phyloP scores from a whole-genome alignment of 2,113 vertebrate genomes.

The Pteropus alecto region DNA sequence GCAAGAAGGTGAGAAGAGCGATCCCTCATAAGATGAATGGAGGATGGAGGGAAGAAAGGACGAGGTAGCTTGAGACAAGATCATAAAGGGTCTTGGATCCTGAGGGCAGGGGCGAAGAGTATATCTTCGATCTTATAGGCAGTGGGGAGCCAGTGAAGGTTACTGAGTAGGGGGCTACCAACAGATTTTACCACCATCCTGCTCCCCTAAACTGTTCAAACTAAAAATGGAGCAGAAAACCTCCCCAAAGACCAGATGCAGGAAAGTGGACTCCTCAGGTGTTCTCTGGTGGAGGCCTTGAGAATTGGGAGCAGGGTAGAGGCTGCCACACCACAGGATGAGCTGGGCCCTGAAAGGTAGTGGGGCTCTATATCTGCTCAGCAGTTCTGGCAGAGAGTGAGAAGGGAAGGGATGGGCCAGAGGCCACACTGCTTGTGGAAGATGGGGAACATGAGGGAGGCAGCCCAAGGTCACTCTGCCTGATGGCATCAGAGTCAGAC shows the following conservation, averaged over 20 bases:
- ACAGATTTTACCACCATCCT: neutral
- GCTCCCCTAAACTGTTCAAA: neutral
- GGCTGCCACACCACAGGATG: neutral
- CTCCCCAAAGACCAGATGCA: neutral
- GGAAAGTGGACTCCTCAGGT: neutral
- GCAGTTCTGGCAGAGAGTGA: neutral
- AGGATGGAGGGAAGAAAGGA: neutral
- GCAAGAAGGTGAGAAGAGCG: neutral
- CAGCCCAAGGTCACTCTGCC: constrained; percentile 58
- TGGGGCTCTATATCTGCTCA: neutral
- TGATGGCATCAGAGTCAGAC: neutral
- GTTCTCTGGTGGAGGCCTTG: neutral
- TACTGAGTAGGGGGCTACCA: neutral
- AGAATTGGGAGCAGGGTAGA: neutral
- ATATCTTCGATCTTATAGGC: neutral
- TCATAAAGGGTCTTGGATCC: neutral
- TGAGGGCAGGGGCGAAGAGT: neutral
- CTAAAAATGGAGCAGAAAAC: neutral
- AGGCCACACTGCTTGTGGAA: neutral
- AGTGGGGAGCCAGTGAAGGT: neutral
- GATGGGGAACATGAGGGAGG: constrained; percentile 14
- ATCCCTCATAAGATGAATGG: neutral
- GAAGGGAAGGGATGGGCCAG: neutral
- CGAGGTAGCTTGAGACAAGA: neutral
- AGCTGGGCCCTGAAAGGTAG: neutral